phyloP scores from a whole-genome alignment of 2,888 invertebrate species.

The Aphodius granarius region DNA sequence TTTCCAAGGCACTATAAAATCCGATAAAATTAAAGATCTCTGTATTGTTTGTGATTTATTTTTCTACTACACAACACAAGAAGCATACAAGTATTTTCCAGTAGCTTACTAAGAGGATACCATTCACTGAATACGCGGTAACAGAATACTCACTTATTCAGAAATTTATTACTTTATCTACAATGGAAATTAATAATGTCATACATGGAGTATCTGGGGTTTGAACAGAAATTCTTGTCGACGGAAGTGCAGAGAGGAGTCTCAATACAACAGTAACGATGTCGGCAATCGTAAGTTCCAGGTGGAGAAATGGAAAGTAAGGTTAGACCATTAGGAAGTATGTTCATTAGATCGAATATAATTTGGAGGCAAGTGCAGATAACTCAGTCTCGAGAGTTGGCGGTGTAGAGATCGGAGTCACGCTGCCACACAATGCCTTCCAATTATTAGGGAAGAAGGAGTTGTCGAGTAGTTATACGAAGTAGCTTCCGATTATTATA shows the following conservation, averaged over 20 bases:
- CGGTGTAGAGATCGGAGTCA: neutral
- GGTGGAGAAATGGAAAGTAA: neutral
- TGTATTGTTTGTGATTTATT: neutral
- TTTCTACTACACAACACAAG: too few relatives aligned
- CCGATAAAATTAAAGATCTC: neutral
- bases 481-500: slow-evolving; percentile 1
- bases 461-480: slow-evolving; percentile 5
- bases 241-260: neutral
- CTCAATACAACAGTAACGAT: neutral
- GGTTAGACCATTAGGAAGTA: neutral
- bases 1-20: neutral
- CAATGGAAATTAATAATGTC: neutral
- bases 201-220: neutral
- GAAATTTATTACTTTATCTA: too few relatives aligned
- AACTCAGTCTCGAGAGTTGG: neutral
- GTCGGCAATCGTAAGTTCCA: neutral
- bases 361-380: neutral
- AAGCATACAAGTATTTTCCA: too few relatives aligned
- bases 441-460: slow-evolving; percentile 7
- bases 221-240: neutral
- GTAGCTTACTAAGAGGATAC: too few relatives aligned
- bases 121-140: too few relatives aligned
- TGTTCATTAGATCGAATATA: neutral
- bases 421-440: neutral
- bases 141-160: too few relatives aligned